Percentiles rank a stretch among this genome's conserved stretches.
phyloP scores from a whole-genome alignment of 2,797 vertebrate genomes.

The Diceros bicornis region DNA sequence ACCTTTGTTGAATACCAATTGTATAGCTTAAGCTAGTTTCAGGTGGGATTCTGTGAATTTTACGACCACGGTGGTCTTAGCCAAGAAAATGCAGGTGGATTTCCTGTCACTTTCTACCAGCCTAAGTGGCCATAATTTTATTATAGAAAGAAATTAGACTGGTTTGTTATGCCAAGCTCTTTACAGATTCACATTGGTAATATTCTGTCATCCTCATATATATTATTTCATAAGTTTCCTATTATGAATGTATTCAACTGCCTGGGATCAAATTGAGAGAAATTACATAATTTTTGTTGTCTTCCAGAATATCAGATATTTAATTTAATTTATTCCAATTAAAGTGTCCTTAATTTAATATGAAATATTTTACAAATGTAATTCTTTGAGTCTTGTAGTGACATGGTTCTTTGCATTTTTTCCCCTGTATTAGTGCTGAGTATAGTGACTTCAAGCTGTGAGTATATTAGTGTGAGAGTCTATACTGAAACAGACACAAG shows the following conservation, averaged over 20 bases:
- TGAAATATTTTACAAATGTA: slow-evolving; percentile 53
- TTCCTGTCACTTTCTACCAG: neutral
- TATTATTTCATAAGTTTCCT: slow-evolving; percentile 49
- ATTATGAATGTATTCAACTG: slow-evolving; percentile 56
- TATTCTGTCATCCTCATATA: slow-evolving; percentile 19
- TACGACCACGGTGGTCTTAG: neutral
- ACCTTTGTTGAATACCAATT: neutral
- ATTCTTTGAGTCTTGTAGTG: neutral
- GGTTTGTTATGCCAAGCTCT: neutral
- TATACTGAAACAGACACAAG: neutral
- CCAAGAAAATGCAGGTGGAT: neutral
- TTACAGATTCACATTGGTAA: neutral
- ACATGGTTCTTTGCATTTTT: neutral
- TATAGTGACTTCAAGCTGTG: slow-evolving; percentile 28
- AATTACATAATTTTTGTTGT: neutral
- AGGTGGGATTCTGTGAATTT: neutral
- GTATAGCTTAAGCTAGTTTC: neutral
- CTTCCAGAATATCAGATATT: slow-evolving; percentile 35
- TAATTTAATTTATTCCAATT: slow-evolving; percentile 57
- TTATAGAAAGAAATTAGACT: slow-evolving; percentile 33
- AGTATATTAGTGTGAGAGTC: neutral
- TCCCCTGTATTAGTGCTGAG: neutral
- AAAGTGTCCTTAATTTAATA: slow-evolving; percentile 33
- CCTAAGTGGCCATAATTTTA: neutral
- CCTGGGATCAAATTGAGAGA: slow-evolving; percentile 46